Base-by-base conservation (phyloP, 2,113 vertebrate genomes). In the Xiphophorus couchianus region DNA sequence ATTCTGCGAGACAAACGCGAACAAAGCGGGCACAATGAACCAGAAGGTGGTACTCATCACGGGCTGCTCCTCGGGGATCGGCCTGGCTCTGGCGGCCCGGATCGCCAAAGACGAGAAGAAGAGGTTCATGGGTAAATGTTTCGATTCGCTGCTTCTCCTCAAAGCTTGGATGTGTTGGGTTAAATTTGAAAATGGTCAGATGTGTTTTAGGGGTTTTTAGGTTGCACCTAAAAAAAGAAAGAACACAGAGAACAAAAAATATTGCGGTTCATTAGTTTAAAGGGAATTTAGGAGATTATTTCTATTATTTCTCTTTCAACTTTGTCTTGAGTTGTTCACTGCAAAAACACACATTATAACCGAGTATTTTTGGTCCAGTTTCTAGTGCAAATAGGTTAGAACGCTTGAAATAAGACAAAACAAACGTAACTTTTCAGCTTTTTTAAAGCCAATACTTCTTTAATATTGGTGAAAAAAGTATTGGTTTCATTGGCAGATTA, bases 51-150 rank as follows among this genome's bases (percentile, higher is more conserved):
- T 97, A 5, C 95, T 97, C 51, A 95, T 96, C 89, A 96, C 96
- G 3, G 96, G 96, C 65, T 97, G 96, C 76, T 97, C 96, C 62
- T 96, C 96, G 9, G 96, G 96, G 66, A 96, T 97, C 65, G 96
- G 96, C 66, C 84, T 97, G n/a, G 92, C 95, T 13, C 88, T 97
- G 88, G 96, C 96, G 73, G 84, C 82, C 64, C 94, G 93, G 89
- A 91, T 97, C 58, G 95, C 96, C 29, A 95, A 91, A 76, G 96
- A 97, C 83, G 95, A 96, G 60, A 95, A 96, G 91, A 96, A 95
- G 88, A 95, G 96, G 82, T 97, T 96, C 78, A 94, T 95, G 95
- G 96, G 96, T 96, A 95, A 96, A 25, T 69, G 25, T 3, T 30
- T 31, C 28, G 5, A 3, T 66, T 39, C 69, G 28, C 27, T 71